phyloP scores from a whole-genome alignment of 2,113 vertebrate genomes.

The Paradisaea rubra region DNA sequence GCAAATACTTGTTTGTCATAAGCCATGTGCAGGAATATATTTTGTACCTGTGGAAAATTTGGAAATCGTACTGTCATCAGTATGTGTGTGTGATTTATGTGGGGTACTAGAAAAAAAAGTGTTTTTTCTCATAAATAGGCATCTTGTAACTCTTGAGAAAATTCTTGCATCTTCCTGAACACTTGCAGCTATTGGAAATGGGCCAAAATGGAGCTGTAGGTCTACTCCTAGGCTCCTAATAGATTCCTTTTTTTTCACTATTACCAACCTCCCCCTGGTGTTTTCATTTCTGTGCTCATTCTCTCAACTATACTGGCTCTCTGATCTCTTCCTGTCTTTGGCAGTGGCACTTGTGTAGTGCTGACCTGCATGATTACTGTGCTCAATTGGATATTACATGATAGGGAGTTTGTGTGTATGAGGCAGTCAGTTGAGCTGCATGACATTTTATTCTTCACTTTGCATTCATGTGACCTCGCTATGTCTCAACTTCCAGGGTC shows the following conservation, averaged over 20 bases:
- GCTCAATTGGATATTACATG: not conserved
- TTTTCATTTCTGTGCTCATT: not conserved
- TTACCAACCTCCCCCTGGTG: not conserved
- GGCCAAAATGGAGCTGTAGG: not conserved
- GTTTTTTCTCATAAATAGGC: not conserved
- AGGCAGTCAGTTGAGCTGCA: not conserved
- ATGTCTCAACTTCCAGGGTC: slow-evolving; percentile 2
- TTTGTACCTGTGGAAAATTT: not conserved
- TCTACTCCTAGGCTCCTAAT: not conserved
- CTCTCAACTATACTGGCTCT: not conserved
- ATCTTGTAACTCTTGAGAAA: not conserved
- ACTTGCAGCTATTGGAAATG: not conserved
- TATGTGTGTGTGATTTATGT: not conserved
- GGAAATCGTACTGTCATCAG: not conserved
- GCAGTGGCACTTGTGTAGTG: not conserved
- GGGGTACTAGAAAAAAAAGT: not conserved
- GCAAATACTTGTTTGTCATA: not conserved
- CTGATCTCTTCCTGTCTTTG: not conserved
- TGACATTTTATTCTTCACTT: not conserved
- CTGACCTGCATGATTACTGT: not conserved
- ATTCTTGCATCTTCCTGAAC: not conserved
- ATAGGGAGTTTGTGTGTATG: not conserved
- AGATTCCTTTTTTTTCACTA: not conserved
- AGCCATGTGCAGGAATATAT: not conserved
- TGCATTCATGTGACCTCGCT: not conserved